These are phyloP conservation scores for Xiphias gladius DNA, from an alignment of 2,113 vertebrate species.

Conservation along the genomic window DNA sequence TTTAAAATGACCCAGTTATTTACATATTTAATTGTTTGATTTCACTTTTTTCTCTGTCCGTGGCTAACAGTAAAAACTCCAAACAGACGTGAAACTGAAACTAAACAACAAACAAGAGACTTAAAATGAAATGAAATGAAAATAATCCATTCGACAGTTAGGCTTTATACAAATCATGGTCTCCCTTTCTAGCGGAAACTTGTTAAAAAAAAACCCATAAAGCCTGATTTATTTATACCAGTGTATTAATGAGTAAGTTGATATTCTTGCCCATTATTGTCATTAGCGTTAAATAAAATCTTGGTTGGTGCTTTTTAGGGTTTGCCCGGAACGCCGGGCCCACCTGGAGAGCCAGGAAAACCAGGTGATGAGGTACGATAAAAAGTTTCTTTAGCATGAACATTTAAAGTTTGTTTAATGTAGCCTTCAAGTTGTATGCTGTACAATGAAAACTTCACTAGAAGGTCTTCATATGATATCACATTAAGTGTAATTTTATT, in stretches of 20 bases:
- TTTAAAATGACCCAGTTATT: no score
- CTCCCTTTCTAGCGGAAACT: not conserved
- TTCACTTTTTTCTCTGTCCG: not conserved
- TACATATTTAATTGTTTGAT: no score
- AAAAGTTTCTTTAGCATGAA: not conserved
- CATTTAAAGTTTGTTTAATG: not conserved
- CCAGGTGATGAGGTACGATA: slow-evolving; percentile 90
- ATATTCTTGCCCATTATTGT: not conserved
- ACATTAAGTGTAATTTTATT: not conserved
- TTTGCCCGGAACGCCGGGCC: slow-evolving; percentile 92
- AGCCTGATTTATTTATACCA: not conserved
- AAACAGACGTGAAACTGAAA: no score
- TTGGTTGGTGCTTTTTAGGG: slow-evolving; percentile 83
- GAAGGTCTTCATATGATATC: not conserved
- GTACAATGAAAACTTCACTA: not conserved
- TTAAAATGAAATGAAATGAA: no score
- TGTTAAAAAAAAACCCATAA: no score
- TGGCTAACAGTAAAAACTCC: no score
- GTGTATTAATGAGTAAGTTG: not conserved
- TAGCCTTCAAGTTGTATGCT: not conserved
- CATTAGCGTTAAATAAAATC: not conserved
- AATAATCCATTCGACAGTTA: no score
- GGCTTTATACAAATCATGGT: no score
- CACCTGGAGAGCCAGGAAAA: slow-evolving; percentile 96
- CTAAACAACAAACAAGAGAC: no score